Percentiles rank a stretch among this genome's conserved stretches.
Evolutionary conservation across 2,113 vertebrate genomes (phyloP).

Genomic region (Sinocyclocheilus grahami): DNA sequence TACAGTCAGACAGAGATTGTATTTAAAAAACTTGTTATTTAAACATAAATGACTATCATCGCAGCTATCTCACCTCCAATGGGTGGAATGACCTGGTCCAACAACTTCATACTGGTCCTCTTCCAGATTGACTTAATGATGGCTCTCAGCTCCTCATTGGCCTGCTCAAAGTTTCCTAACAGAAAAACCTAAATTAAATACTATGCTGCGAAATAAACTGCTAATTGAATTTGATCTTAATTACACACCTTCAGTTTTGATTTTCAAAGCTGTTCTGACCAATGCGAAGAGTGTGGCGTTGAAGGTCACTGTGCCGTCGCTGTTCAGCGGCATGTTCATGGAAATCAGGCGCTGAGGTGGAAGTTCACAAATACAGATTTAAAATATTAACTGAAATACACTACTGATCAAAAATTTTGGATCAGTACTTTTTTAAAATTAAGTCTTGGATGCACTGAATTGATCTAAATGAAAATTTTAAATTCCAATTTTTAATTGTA

Average conservation of each 20-base stretch:
- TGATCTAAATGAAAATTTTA: not conserved
- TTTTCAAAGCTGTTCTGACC: slow-evolving; percentile 95
- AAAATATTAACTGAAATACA: not conserved
- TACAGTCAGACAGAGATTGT: not conserved
- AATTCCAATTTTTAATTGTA: too few relatives aligned
- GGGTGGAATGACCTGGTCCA: slow-evolving; percentile 97
- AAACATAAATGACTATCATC: not conserved
- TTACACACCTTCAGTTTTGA: slow-evolving; percentile 93
- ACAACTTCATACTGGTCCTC: slow-evolving; percentile 96
- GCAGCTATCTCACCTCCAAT: slow-evolving; percentile 84
- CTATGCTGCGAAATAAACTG: not conserved
- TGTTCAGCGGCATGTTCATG: slow-evolving; percentile 99
- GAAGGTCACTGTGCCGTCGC: slow-evolving; percentile 95
- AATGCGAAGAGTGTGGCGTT: slow-evolving; percentile 95
- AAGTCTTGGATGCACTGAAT: not conserved
- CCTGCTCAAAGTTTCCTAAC: slow-evolving; percentile 93
- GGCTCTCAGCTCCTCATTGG: slow-evolving; percentile 93
- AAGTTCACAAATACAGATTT: not conserved
- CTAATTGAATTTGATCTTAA: not conserved
- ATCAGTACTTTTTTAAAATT: not conserved
- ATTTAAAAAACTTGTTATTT: not conserved
- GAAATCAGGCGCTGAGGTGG: slow-evolving; percentile 85
- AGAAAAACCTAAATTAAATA: not conserved
- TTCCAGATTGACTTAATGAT: slow-evolving; percentile 99
- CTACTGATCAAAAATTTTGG: too few relatives aligned